phyloP scores from a whole-genome alignment of 2,797 vertebrate species.

The Gymnothorax reevesii region DNA sequence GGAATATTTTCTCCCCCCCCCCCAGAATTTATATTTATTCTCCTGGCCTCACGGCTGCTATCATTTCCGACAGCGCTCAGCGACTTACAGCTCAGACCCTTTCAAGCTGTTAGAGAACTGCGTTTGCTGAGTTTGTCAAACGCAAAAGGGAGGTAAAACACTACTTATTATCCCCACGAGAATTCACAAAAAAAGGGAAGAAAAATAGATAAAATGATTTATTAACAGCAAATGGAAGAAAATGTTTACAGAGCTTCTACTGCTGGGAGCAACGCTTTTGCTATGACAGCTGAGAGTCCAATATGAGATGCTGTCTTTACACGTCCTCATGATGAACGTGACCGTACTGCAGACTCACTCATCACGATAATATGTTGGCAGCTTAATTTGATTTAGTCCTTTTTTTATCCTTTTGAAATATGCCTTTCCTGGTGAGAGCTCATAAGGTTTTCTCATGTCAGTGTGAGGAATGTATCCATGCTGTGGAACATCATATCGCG shows the following conservation, averaged over 20 bases:
- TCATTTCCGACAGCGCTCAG: background rate
- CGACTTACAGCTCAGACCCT: background rate
- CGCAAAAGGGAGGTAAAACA: background rate
- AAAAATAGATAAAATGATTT: background rate
- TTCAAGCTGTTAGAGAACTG: conserved; percentile 26
- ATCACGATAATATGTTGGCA: background rate
- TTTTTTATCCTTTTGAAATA: background rate
- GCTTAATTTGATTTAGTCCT: background rate
- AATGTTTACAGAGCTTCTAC: background rate
- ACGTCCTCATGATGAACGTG: background rate
- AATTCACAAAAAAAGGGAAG: background rate
- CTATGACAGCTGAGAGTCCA: background rate
- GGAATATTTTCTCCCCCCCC: conserved; percentile 11
- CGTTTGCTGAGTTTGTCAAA: conserved; percentile 43
- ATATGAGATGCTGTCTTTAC: background rate
- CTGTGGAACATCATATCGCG: background rate
- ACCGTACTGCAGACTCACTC: background rate
- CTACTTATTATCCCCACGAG: background rate
- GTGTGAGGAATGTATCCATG: background rate
- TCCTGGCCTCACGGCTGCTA: background rate
- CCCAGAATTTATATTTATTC: conserved; percentile 25
- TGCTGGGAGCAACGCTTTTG: background rate
- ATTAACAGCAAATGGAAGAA: background rate
- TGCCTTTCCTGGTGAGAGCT: background rate
- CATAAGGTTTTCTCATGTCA: background rate